These are phyloP conservation scores for Brachionichthys hirsutus DNA, from an alignment of 2,113 vertebrate species.

Conservation along the genomic window DNA sequence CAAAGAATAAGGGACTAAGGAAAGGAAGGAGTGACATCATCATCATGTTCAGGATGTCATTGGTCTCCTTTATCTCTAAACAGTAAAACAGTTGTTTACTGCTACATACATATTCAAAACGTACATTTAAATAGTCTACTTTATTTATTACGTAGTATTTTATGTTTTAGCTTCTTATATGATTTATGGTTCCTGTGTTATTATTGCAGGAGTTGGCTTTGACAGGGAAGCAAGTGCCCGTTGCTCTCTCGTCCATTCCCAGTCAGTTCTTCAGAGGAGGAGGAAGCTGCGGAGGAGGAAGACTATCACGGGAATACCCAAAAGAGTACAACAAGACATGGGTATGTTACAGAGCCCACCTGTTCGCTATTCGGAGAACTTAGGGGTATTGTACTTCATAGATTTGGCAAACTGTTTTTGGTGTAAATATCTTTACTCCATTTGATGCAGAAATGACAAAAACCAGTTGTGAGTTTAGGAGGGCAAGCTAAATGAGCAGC, in stretches of 20 bases:
- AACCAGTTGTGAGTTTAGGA: constrained; percentile 2
- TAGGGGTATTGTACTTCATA: background rate
- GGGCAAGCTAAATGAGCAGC: constrained; percentile 18
- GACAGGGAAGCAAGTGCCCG: constrained; percentile 98
- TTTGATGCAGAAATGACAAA: constrained; percentile 8
- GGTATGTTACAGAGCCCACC: constrained; percentile 72
- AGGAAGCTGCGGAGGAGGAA: constrained; percentile 96
- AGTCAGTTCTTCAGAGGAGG: constrained; percentile 97
- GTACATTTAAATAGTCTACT: background rate
- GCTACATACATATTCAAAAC: background rate
- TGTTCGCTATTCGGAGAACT: background rate
- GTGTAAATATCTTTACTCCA: constrained; percentile 1
- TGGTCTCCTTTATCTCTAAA: no score
- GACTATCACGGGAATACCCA: constrained; percentile 98
- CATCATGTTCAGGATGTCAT: background rate
- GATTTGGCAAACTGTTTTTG: no score
- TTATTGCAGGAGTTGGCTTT: constrained; percentile 92
- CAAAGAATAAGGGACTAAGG: no score
- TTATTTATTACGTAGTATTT: background rate
- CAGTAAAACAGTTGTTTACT: no score
- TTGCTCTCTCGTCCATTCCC: constrained; percentile 98
- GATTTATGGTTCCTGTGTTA: constrained; percentile 40
- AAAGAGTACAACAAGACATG: constrained; percentile 99
- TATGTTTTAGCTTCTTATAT: constrained; percentile 6
- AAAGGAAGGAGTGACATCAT: no score